A percentile compares a stretch with the other conserved stretches of the same genome.
These are phyloP conservation scores for Cyrtonyx montezumae DNA, from an alignment of 2,113 vertebrate species.

Conservation along the genomic window DNA sequence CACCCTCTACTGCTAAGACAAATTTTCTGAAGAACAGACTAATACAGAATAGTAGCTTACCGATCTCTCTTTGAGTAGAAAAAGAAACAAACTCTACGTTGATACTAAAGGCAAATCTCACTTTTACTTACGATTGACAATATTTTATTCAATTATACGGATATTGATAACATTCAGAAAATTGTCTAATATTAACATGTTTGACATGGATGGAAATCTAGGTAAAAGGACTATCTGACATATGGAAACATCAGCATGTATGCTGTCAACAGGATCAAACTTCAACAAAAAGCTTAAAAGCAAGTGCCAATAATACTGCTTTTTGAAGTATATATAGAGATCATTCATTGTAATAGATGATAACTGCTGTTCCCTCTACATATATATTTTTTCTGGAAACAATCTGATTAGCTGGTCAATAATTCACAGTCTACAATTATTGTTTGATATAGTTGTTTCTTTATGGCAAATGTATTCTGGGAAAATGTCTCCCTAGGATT, in stretches of 20 bases:
- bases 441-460: not conserved
- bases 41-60: not conserved
- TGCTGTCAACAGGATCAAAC: not conserved
- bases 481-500: constrained; percentile 36
- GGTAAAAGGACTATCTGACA: not conserved
- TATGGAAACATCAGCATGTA: not conserved
- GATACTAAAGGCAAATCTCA: not conserved
- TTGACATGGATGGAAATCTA: not conserved
- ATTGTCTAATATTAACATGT: not conserved
- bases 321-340: not conserved
- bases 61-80: not conserved
- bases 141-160: not conserved
- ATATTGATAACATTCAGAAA: not conserved
- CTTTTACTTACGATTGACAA: not conserved
- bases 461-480: constrained; percentile 52
- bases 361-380: not conserved
- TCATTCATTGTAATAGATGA: not conserved
- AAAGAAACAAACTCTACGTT: not conserved
- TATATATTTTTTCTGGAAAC: not conserved
- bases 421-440: constrained; percentile 27
- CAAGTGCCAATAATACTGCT: constrained; percentile 6
- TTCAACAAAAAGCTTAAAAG: not conserved
- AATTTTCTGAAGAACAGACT: not conserved
- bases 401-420: not conserved
- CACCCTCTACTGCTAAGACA: not conserved